Percentiles rank a stretch among this genome's conserved stretches.
phyloP scores from a whole-genome alignment of 2,113 vertebrate genomes.

The Xiphorhynchus elegans region DNA sequence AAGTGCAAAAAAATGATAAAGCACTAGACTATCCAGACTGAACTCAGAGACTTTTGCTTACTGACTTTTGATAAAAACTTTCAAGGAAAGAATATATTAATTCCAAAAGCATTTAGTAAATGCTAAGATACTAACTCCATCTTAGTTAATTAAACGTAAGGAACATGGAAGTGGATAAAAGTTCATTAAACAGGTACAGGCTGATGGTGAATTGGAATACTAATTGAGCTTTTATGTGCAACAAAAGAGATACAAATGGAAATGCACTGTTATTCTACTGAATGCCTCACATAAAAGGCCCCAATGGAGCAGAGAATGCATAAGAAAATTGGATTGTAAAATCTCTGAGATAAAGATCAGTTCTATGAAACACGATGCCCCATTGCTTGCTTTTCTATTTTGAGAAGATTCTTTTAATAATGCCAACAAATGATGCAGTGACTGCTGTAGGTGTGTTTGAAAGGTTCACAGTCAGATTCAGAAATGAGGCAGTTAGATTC shows the following conservation, averaged over 20 bases:
- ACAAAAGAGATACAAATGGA: conserved; percentile 53
- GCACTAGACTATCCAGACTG: not conserved
- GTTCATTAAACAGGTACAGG: conserved; percentile 70
- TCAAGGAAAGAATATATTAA: conserved; percentile 59
- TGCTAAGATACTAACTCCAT: conserved; percentile 53
- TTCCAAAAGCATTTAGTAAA: conserved; percentile 62
- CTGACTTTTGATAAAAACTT: conserved; percentile 42
- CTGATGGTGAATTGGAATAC: conserved; percentile 61
- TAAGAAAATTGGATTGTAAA: conserved; percentile 59
- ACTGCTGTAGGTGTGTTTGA: not conserved
- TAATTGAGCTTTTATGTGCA: conserved; percentile 70
- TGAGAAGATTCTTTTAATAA: conserved; percentile 50
- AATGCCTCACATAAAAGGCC: conserved; percentile 37
- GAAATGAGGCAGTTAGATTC: conserved; percentile 28
- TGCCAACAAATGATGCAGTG: conserved; percentile 42
- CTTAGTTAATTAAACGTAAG: conserved; percentile 78
- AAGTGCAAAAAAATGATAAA: not conserved
- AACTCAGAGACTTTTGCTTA: conserved; percentile 11
- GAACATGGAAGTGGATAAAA: conserved; percentile 72
- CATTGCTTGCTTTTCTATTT: conserved; percentile 56
- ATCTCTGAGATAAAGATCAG: conserved; percentile 53
- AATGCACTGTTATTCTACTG: conserved; percentile 20
- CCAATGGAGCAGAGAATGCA: conserved; percentile 19
- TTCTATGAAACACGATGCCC: conserved; percentile 46
- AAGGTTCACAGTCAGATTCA: not conserved